Percentiles rank a stretch among this genome's conserved stretches.
These are phyloP conservation scores for Xenentodon cancila DNA, from an alignment of 2,797 vertebrate species.

Conservation along the genomic window DNA sequence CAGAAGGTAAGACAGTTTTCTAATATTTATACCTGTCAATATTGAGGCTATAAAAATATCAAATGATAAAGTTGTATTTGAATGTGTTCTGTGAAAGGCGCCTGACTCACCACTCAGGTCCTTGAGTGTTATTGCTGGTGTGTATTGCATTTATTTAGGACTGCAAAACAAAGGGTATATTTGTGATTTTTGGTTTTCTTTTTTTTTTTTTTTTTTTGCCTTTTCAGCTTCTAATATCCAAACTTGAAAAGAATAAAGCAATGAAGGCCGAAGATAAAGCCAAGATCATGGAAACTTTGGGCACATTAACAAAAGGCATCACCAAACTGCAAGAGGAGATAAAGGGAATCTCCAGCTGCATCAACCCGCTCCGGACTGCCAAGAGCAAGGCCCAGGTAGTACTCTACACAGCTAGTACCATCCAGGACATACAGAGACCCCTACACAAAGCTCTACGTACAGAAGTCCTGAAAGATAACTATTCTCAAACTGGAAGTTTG, in stretches of 20 bases:
- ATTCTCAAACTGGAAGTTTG: too few species aligned
- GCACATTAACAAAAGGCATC: slow-evolving; percentile 91
- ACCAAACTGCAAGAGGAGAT: slow-evolving; percentile 97
- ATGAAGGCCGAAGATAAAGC: slow-evolving; percentile 96
- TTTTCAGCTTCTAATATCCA: slow-evolving; percentile 93
- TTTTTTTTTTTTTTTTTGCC: background rate
- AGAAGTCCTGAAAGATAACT: too few species aligned
- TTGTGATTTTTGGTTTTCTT: background rate
- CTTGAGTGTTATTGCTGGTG: too few species aligned
- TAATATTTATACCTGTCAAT: background rate
- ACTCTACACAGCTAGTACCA: too few species aligned
- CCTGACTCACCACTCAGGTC: background rate
- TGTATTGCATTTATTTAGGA: background rate
- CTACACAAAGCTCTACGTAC: too few species aligned
- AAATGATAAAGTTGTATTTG: background rate
- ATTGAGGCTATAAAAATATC: background rate
- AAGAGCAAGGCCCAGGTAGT: slow-evolving; percentile 95
- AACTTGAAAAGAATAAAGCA: slow-evolving; percentile 95
- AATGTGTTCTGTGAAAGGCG: background rate
- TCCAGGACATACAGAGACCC: too few species aligned
- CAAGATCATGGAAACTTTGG: slow-evolving; percentile 94
- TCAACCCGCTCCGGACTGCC: slow-evolving; percentile 76
- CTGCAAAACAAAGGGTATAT: background rate
- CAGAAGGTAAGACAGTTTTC: slow-evolving; percentile 85
- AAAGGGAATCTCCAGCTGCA: slow-evolving; percentile 86